phyloP scores from a whole-genome alignment of 2,113 vertebrate genomes.

The Mixornis gularis region DNA sequence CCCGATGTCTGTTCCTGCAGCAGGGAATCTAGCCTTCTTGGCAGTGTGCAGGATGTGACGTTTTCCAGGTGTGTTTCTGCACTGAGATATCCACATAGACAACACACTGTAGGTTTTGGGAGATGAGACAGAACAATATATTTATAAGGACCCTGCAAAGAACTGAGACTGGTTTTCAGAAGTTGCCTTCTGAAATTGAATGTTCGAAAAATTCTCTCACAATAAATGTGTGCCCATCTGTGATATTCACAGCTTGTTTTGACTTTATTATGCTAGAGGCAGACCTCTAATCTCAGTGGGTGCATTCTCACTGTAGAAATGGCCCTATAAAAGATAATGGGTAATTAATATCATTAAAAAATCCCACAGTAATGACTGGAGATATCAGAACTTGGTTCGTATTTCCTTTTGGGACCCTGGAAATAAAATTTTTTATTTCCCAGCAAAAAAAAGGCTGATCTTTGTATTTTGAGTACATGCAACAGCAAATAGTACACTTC shows the following conservation, averaged over 20 bases:
- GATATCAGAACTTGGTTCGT: not conserved
- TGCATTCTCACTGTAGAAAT: constrained; percentile 19
- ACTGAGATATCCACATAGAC: not conserved
- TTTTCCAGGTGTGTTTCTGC: not conserved
- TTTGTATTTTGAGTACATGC: not conserved
- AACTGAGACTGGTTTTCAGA: not conserved
- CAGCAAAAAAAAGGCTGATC: not conserved
- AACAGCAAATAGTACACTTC: not conserved
- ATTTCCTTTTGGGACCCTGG: not conserved
- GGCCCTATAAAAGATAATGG: constrained; percentile 36
- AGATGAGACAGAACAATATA: not conserved
- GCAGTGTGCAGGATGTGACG: too few relatives aligned
- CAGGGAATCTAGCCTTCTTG: not conserved
- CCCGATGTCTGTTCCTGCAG: not conserved
- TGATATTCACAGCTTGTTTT: not conserved
- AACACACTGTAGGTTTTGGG: not conserved
- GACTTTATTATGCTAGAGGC: not conserved
- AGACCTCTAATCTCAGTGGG: not conserved
- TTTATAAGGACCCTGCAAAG: not conserved
- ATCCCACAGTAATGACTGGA: not conserved
- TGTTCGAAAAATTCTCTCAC: not conserved
- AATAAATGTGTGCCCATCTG: not conserved
- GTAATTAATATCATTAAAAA: constrained; percentile 37
- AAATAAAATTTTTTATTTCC: constrained; percentile 12
- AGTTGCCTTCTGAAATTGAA: not conserved